phyloP scores from a whole-genome alignment of 2,797 vertebrate genomes.

The Rhinichthys osculus region DNA sequence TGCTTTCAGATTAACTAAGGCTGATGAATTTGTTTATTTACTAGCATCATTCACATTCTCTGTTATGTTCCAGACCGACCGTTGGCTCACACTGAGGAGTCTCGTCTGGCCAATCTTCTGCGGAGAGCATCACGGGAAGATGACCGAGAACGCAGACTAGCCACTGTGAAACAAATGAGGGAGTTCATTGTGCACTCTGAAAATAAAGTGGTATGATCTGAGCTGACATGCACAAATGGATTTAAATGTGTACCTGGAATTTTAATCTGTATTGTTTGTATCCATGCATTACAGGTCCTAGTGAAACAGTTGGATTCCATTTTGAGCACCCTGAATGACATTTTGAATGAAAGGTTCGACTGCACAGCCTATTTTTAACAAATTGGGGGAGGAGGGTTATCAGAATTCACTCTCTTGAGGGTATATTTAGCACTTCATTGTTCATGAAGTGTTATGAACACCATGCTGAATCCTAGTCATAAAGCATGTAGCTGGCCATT shows the following conservation, averaged over 20 bases:
- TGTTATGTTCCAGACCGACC: conserved; percentile 86
- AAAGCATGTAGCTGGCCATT: background rate
- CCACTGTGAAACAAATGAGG: conserved; percentile 97
- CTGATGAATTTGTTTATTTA: background rate
- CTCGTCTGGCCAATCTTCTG: conserved; percentile 98
- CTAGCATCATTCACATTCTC: background rate
- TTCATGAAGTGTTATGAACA: background rate
- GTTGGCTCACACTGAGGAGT: conserved; percentile 98
- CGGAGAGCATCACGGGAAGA: conserved; percentile 98
- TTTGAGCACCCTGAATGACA: conserved; percentile 94
- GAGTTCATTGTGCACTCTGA: conserved; percentile 98
- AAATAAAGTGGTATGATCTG: conserved; percentile 92
- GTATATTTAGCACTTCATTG: conserved; percentile 31
- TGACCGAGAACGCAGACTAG: conserved; percentile 96
- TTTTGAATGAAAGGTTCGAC: conserved; percentile 96
- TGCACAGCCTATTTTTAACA: conserved; percentile 24
- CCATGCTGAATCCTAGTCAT: background rate
- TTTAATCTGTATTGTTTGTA: conserved; percentile 31
- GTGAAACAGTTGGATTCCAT: conserved; percentile 98
- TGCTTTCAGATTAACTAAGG: background rate
- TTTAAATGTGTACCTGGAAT: background rate
- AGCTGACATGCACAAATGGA: conserved; percentile 9
- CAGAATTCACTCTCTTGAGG: background rate
- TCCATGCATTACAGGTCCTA: conserved; percentile 81
- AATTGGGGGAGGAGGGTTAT: background rate